Evolutionary conservation across 30 jellyfish, hydroid and myxozoan species (phyloP).

Genomic region (Hydractinia echinata): DNA sequence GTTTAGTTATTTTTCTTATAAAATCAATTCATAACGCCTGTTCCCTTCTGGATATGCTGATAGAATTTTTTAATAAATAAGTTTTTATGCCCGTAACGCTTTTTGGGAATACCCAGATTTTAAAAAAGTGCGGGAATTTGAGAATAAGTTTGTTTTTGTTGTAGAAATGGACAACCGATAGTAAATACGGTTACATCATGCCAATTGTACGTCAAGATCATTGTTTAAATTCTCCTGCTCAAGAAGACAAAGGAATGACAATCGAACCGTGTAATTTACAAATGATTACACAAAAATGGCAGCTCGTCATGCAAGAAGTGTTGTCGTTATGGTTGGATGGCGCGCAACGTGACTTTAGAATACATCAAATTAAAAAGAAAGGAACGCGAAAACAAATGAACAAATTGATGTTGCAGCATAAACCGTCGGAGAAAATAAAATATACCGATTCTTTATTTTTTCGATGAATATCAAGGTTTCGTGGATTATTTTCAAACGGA

Average conservation of each 20-base stretch:
- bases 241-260: not conserved
- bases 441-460: no score
- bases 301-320: conserved; percentile 32
- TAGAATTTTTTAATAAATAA: no score
- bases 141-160: not conserved
- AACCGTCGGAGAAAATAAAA: not conserved
- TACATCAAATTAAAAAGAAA: conserved; percentile 12
- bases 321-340: conserved; percentile 2
- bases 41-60: no score
- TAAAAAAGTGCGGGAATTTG: not conserved
- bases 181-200: conserved; percentile 10
- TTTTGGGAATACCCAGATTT: no score
- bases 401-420: conserved; percentile 21
- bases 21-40: not conserved
- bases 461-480: no score
- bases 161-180: conserved; percentile 27
- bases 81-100: no score
- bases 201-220: conserved; percentile 20
- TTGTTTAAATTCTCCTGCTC: conserved; percentile 26
- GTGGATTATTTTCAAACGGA: no score
- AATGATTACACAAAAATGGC: conserved; percentile 16
- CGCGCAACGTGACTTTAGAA: not conserved
- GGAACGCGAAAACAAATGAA: not conserved
- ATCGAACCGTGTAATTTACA: conserved; percentile 19
- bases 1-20: not conserved